Base-by-base conservation (phyloP, 2,113 vertebrate species). In the human region DNA sequence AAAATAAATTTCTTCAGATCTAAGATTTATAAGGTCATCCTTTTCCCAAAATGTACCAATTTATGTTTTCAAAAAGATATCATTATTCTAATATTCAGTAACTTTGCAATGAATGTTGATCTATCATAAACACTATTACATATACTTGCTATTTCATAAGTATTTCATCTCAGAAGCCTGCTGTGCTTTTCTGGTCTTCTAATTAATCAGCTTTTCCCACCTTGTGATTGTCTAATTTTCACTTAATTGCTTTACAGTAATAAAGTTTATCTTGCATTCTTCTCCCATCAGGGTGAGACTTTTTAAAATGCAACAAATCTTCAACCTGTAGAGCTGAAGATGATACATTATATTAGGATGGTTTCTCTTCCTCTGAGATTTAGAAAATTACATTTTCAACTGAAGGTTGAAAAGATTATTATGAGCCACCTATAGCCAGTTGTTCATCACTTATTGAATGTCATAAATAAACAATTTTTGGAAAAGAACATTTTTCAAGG, bases 181-280 rank as follows among this genome's bases (percentile, higher is more conserved):
- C 50, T 73, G n/a, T 89, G 40, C 50, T 93, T 89, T 89, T 95
- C 90, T 94, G 10, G 8, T 90, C 35, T 89, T 89, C 30, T 95
- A 93, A 95, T 97, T 97, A 94, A 92, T 93, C 79, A 90, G 64
- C 10, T 86, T 89, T 97, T 92, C 66, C 96, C 87, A 97, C 83
- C 50, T 90, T 89, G 59, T 93, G 93, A 96, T 96, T 92, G 92
- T 57, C 87, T 94, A 85, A 92, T 96, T 94, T 97, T 89, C n/a
- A 70, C n/a, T 72, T 97, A 97, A 93, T 92, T 95, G 73, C 25
- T 92, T 94, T 95, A 88, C 40, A 93, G n/a, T 40, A 76, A 85
- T 96, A 92, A 93, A 84, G 43, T 96, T 89, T 66, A 94, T 81
- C 52, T 94, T 89, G 66, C 35, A 43, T 92, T 93, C 50, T 95